Percentiles rank a stretch among this genome's conserved stretches.
Evolutionary conservation across 2,888 invertebrate genomes (phyloP).

Genomic region (Sarcophaga variegata): DNA sequence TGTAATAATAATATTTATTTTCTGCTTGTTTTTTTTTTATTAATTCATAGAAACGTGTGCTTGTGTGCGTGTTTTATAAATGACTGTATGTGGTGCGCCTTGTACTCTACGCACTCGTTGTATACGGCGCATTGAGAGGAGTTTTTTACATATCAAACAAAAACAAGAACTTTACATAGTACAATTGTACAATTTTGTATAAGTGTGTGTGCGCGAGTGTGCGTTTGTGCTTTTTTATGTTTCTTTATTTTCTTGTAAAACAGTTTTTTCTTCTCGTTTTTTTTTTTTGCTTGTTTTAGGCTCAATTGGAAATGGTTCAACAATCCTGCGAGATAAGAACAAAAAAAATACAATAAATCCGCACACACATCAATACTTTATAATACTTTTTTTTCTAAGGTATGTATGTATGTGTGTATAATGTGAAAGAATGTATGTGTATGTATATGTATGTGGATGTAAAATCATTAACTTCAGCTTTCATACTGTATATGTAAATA

Average conservation of each 20-base stretch:
- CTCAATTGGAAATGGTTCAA: slow-evolving; percentile 54
- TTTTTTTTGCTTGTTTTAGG: slow-evolving; percentile 23
- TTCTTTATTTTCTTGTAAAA: slow-evolving; percentile 35
- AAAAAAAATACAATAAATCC: slow-evolving; percentile 22
- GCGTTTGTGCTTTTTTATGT: slow-evolving; percentile 9
- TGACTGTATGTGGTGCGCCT: slow-evolving; percentile 48
- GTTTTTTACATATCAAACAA: slow-evolving; percentile 41
- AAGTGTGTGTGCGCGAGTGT: neutral
- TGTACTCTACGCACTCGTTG: slow-evolving; percentile 55
- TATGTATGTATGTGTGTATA: slow-evolving; percentile 1
- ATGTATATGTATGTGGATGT: neutral
- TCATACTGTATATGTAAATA: neutral
- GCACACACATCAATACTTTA: neutral
- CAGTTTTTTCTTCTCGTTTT: neutral
- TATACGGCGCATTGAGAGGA: slow-evolving; percentile 65
- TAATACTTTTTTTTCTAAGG: neutral
- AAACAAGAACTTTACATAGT: slow-evolving; percentile 10
- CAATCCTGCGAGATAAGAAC: slow-evolving; percentile 41
- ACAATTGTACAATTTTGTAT: neutral
- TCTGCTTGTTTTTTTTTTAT: neutral
- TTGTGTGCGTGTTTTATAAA: slow-evolving; percentile 39
- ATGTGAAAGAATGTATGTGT: neutral
- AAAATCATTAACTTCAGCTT: neutral
- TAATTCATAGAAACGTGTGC: neutral
- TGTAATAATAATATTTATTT: slow-evolving; percentile 21